These are phyloP conservation scores for Cricetomys ansorgei DNA, from an alignment of 2,113 vertebrate genomes.

Conservation along the genomic window DNA sequence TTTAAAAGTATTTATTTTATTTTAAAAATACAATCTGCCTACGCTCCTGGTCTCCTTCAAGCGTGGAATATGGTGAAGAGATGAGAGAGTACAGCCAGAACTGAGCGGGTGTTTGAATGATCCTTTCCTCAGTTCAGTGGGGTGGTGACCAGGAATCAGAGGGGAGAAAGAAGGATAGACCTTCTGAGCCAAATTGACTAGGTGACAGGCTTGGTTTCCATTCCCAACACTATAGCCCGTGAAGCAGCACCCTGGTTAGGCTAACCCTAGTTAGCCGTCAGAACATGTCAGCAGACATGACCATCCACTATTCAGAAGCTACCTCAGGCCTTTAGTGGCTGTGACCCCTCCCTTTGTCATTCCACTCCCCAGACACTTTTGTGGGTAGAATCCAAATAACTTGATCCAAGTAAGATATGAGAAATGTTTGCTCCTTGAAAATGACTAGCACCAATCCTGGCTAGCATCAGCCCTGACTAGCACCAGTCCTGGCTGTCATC, in stretches of 20 bases:
- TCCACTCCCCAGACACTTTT: background rate
- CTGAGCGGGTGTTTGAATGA: background rate
- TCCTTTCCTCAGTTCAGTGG: background rate
- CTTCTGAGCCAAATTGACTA: background rate
- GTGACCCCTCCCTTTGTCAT: background rate
- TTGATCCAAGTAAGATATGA: constrained; percentile 17
- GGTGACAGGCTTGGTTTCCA: constrained; percentile 45
- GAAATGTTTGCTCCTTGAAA: constrained; percentile 9
- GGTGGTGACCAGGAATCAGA: background rate
- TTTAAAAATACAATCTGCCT: background rate
- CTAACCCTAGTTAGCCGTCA: background rate
- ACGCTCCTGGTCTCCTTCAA: background rate
- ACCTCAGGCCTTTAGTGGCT: rapidly evolving
- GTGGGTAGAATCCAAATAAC: constrained; percentile 13
- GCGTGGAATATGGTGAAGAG: background rate
- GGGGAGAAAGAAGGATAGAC: background rate
- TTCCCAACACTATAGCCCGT: background rate
- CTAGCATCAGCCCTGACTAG: too few species aligned
- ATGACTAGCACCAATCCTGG: constrained; percentile 8
- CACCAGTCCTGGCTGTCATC: too few species aligned
- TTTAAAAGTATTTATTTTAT: too few species aligned
- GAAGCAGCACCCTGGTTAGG: rapidly evolving
- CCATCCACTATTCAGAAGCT: background rate
- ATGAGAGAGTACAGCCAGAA: background rate
- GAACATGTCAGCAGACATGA: background rate